phyloP scores from a whole-genome alignment of 2,113 vertebrate species.

The Nicator chloris region DNA sequence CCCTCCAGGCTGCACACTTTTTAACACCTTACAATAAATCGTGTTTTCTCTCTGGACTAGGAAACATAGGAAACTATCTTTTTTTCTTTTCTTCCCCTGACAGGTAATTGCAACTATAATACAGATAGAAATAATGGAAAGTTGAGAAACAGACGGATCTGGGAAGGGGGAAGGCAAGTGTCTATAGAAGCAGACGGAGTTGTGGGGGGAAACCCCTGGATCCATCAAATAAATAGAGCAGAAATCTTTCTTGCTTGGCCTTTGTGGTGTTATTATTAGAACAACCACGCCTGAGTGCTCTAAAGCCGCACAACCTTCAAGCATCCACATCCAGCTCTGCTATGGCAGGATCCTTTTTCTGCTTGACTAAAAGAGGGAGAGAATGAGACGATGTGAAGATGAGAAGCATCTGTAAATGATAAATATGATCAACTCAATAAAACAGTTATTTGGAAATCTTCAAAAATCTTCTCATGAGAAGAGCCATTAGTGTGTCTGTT shows the following conservation, averaged over 20 bases:
- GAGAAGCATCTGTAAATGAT: not conserved
- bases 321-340: constrained; percentile 26
- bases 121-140: not conserved
- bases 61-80: not conserved
- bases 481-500: constrained; percentile 22
- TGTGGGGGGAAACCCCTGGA: constrained; percentile 21
- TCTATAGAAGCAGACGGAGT: constrained; percentile 48
- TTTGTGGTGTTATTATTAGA: constrained; percentile 72
- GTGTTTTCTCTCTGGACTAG: not conserved
- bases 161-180: not conserved
- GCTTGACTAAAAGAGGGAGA: not conserved
- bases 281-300: constrained; percentile 48
- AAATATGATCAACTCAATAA: constrained; percentile 5
- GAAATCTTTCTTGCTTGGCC: constrained; percentile 67
- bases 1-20: not conserved
- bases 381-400: not conserved
- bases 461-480: constrained; percentile 34
- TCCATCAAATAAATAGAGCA: constrained; percentile 67
- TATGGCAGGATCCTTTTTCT: not conserved
- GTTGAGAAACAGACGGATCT: not conserved
- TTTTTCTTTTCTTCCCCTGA: not conserved
- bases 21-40: not conserved
- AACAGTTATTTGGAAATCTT: constrained; percentile 37
- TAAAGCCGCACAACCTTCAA: constrained; percentile 50
- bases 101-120: not conserved